Conservation (phyloP, 2,113 vertebrate species). For the Aldabrachelys gigantea region DNA sequence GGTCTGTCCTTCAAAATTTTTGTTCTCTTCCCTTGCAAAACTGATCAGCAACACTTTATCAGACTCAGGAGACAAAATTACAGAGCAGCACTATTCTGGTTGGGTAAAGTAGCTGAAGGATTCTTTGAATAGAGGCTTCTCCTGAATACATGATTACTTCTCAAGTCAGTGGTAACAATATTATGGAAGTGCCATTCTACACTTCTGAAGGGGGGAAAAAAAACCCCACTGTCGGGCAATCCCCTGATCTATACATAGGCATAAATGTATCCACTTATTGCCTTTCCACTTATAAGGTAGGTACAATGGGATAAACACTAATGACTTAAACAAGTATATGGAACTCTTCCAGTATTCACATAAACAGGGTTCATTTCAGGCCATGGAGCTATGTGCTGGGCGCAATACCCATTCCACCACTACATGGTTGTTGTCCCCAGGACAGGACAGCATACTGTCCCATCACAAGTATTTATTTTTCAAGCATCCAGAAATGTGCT, state of each 20-base stretch:
- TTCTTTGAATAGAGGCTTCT: fast-evolving
- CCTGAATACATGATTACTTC: fast-evolving
- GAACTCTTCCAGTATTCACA: not conserved
- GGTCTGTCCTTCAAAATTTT: not conserved
- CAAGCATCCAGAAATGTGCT: fast-evolving
- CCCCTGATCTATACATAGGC: not conserved
- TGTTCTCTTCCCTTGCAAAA: not conserved
- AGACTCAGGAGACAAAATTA: fast-evolving
- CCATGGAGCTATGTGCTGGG: not conserved
- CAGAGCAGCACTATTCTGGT: fast-evolving
- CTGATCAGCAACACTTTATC: fast-evolving
- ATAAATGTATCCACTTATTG: not conserved
- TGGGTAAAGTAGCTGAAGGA: fast-evolving
- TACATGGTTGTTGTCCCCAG: fast-evolving
- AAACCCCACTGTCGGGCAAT: fast-evolving
- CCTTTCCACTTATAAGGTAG: not conserved
- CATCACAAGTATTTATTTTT: fast-evolving
- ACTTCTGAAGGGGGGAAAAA: not conserved
- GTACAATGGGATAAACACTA: not conserved
- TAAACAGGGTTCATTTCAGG: not conserved
- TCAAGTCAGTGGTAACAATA: fast-evolving
- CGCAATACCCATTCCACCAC: fast-evolving
- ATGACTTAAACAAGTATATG: not conserved
- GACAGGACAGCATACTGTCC: fast-evolving
- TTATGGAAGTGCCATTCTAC: not conserved